Conservation (phyloP, 2,888 invertebrate species). For the Oegoconia quadripuncta region DNA sequence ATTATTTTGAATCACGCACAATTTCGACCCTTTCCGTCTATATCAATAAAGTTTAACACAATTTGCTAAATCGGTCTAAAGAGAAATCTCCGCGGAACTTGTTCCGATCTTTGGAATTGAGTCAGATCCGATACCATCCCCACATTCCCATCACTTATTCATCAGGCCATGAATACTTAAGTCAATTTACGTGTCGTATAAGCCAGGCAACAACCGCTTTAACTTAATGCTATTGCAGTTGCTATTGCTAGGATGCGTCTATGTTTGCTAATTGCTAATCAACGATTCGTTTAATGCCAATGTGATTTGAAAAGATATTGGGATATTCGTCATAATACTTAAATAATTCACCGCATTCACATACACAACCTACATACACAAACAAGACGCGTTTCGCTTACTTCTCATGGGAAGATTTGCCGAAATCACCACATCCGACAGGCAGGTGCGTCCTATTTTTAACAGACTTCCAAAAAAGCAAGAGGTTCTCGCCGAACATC, state of each 20-base stretch:
- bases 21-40: conserved; percentile 1
- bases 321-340: too few relatives aligned
- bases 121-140: conserved; percentile 55
- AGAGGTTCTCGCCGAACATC: too few relatives aligned
- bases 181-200: conserved; percentile 57
- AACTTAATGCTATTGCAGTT: conserved; percentile 57
- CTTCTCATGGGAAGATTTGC: too few relatives aligned
- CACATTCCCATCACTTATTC: conserved; percentile 63
- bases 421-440: too few relatives aligned
- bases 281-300: background rate
- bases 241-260: conserved; percentile 38
- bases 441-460: too few relatives aligned
- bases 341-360: too few relatives aligned
- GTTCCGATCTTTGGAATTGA: conserved; percentile 60
- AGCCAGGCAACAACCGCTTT: conserved; percentile 43
- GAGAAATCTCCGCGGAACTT: conserved; percentile 35
- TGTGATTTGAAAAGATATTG: too few relatives aligned
- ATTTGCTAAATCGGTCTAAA: conserved; percentile 24
- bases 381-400: too few relatives aligned
- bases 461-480: too few relatives aligned
- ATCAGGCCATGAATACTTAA: conserved; percentile 67
- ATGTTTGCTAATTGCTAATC: conserved; percentile 2
- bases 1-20: conserved; percentile 9
- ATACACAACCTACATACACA: too few relatives aligned
- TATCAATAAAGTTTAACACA: conserved; percentile 9